phyloP scores from a whole-genome alignment of 2,797 vertebrate genomes.

The Brotula barbata region DNA sequence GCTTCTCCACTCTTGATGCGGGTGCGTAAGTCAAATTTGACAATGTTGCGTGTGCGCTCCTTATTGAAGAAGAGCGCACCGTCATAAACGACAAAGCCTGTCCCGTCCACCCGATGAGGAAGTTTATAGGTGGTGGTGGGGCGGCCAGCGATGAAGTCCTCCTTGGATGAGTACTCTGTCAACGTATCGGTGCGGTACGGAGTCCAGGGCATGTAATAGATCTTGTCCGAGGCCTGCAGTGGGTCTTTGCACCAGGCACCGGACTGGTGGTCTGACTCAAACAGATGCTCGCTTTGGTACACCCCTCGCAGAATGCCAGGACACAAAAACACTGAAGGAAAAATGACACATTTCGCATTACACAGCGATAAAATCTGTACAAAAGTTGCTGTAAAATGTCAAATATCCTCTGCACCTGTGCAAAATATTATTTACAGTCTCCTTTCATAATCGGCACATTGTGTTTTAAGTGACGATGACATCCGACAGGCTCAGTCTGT shows the following conservation, averaged over 20 bases:
- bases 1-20: conserved; percentile 98
- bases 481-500: conserved; percentile 55
- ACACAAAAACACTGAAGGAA: conserved; percentile 91
- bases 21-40: conserved; percentile 96
- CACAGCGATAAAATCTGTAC: conserved; percentile 18
- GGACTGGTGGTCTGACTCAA: conserved; percentile 97
- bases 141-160: conserved; percentile 96
- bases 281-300: conserved; percentile 97
- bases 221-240: conserved; percentile 96
- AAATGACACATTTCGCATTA: conserved; percentile 28
- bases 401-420: conserved; percentile 29
- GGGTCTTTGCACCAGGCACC: conserved; percentile 99
- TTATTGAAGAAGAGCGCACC: conserved; percentile 99
- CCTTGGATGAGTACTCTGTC: conserved; percentile 97
- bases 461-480: conserved; percentile 55
- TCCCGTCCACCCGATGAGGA: conserved; percentile 95
- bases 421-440: conserved; percentile 37
- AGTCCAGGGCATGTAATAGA: conserved; percentile 99
- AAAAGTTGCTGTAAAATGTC: conserved; percentile 33
- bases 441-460: conserved; percentile 41
- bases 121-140: conserved; percentile 98
- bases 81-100: conserved; percentile 97
- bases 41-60: conserved; percentile 97
- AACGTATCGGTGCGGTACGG: conserved; percentile 95
- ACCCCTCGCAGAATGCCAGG: conserved; percentile 94